Conservation (phyloP, 2,113 vertebrate genomes). For the Dasyprocta punctata region DNA sequence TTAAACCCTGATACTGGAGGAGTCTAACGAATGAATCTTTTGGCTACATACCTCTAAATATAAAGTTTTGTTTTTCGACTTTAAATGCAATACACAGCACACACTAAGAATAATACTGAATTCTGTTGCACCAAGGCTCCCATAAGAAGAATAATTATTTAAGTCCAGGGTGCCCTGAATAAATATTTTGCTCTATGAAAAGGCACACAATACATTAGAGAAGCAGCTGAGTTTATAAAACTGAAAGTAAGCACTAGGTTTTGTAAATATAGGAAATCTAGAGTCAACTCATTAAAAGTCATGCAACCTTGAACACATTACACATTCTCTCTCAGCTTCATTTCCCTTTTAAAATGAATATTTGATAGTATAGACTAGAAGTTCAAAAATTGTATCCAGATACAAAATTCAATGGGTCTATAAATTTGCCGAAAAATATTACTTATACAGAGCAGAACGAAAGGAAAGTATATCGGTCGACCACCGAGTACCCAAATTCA, state of each 20-base stretch:
- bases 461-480: not conserved
- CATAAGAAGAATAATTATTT: not conserved
- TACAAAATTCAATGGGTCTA: not conserved
- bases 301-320: not conserved
- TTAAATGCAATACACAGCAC: not conserved
- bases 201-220: not conserved
- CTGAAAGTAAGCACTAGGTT: not conserved
- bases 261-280: not conserved
- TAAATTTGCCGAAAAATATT: not conserved
- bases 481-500: not conserved
- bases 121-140: not conserved
- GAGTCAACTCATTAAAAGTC: not conserved
- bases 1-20: not conserved
- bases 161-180: not conserved
- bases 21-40: not conserved
- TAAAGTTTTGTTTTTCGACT: not conserved
- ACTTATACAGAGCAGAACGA: not conserved
- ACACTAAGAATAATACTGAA: not conserved
- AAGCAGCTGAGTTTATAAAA: not conserved
- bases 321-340: not conserved
- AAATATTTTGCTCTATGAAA: not conserved
- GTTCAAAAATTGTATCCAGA: not conserved
- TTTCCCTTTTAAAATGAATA: not conserved
- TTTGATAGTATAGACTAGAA: not conserved
- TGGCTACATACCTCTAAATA: not conserved